Evolutionary conservation across 2,113 vertebrate species (phyloP).

Genomic region (Cebidichthys violaceus): DNA sequence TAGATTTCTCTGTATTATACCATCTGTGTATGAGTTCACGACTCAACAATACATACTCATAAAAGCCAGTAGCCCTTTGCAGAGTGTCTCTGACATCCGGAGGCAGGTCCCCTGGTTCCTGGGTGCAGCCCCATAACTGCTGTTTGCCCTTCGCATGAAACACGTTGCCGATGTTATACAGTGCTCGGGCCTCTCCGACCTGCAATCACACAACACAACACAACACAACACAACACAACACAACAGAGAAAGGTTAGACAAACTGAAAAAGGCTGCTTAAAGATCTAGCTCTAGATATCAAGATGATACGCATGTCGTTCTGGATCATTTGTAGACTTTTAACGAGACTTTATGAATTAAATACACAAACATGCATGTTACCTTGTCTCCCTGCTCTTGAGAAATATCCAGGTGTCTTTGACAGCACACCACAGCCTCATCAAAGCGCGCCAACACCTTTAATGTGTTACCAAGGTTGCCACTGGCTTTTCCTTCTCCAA

Average conservation of each 20-base stretch:
- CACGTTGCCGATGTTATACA: conserved; percentile 97
- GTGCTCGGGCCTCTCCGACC: conserved; percentile 94
- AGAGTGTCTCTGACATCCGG: conserved; percentile 90
- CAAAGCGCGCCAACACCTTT: conserved; percentile 94
- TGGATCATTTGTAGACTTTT: neutral
- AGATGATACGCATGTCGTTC: too few relatives aligned
- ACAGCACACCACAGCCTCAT: conserved; percentile 94
- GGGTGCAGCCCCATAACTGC: conserved; percentile 88
- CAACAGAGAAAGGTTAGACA: neutral
- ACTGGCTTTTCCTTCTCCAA: conserved; percentile 97
- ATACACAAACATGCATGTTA: conserved; percentile 54
- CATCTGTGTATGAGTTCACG: neutral
- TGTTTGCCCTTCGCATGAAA: conserved; percentile 98
- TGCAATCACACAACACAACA: conserved; percentile 56
- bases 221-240: neutral
- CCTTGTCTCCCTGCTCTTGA: conserved; percentile 96
- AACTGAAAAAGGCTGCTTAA: neutral
- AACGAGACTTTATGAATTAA: neutral
- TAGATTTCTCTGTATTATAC: neutral
- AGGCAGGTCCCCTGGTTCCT: conserved; percentile 90
- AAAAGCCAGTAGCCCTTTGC: conserved; percentile 92
- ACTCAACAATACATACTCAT: conserved; percentile 88
- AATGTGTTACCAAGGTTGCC: conserved; percentile 97
- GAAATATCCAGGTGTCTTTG: conserved; percentile 97
- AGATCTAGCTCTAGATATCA: neutral